Percentiles rank a stretch among this genome's conserved stretches.
Conservation (phyloP, 2,113 vertebrate species). For the Lampris megalopsis region DNA sequence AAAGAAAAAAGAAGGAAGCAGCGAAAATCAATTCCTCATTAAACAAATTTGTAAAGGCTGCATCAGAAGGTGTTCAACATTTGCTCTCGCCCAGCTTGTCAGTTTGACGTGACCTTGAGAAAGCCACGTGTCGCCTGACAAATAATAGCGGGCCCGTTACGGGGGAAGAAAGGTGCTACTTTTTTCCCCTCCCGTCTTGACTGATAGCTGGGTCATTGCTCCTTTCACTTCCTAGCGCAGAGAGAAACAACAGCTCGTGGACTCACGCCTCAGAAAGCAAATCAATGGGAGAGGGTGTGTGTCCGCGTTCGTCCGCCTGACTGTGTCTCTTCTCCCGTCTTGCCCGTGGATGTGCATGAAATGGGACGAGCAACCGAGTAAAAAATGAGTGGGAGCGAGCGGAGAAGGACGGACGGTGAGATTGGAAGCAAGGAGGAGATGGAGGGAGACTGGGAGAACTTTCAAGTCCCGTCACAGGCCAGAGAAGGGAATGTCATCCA, state of each 20-base stretch:
- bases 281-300: slow-evolving; percentile 43
- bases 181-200: slow-evolving; percentile 62
- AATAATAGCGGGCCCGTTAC: slow-evolving; percentile 45
- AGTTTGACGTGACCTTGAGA: slow-evolving; percentile 73
- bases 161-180: slow-evolving; percentile 60
- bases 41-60: slow-evolving; percentile 80
- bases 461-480: slow-evolving; percentile 66
- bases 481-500: slow-evolving; percentile 73
- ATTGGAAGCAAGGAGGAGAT: neutral
- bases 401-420: slow-evolving; percentile 10
- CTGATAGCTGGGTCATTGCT: slow-evolving; percentile 68
- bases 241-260: slow-evolving; percentile 40
- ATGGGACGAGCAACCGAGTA: slow-evolving; percentile 8
- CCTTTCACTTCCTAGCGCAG: slow-evolving; percentile 50
- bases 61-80: slow-evolving; percentile 80
- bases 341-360: slow-evolving; percentile 29
- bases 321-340: slow-evolving; percentile 12
- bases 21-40: slow-evolving; percentile 82
- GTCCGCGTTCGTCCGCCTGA: neutral
- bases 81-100: slow-evolving; percentile 72
- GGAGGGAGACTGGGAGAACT: slow-evolving; percentile 34
- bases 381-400: neutral
- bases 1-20: slow-evolving; percentile 25
- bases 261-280: slow-evolving; percentile 47
- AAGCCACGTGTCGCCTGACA: slow-evolving; percentile 47